Evolutionary conservation across 2,113 vertebrate genomes (phyloP), one percentile per base, ranked within the genome.

Genomic region (Zosterops japonicus): DNA sequence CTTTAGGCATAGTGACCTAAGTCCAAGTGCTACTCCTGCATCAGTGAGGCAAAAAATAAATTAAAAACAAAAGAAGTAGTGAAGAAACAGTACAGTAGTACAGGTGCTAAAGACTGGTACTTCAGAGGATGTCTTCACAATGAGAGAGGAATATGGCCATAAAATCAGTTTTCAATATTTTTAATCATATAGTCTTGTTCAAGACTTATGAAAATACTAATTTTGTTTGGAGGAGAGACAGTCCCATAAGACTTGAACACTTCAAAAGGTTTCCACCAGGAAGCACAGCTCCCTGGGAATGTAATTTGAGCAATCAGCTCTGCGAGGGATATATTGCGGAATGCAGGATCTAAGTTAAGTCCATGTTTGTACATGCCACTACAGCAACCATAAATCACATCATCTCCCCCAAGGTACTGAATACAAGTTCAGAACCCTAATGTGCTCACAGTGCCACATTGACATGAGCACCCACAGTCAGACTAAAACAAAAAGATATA

Each of bases 361-460:
- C 44, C 57, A 47, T 70, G 88, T 96, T 95, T 87, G 80, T 79
- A 72, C 64, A 87, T 63, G 79, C 71, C 74, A 65, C 61, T 87
- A 53, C 0, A 0, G 50, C 76, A 89, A 90, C 64, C 3, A 2
- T 75, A 90, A 83, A 93, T 94, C 82, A 70, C n/a, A 87, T 88
- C 87, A 86, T 74, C 68, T 27, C 22, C 24, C 9, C 13, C 6
- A 44, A 85, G 17, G 47, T 88, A 92, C 14, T 12, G 2, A 47
- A 24, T 22, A 44, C 55, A 78, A 83, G 25, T 83, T 86, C 74
- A 88, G 71, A 88, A 21, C n/a, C 33, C 61, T 55, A 36, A 9
- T 35, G 28, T 53, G 80, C 17, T 80, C 47, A 67, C 15, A 19
- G 15, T 75, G 36, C 39, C 36, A 41, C 81, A 60, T 81, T 11